A percentile compares a stretch with the other conserved stretches of the same genome.
Evolutionary conservation across 2,113 vertebrate genomes (phyloP).

Genomic region (Colinus virginianus): DNA sequence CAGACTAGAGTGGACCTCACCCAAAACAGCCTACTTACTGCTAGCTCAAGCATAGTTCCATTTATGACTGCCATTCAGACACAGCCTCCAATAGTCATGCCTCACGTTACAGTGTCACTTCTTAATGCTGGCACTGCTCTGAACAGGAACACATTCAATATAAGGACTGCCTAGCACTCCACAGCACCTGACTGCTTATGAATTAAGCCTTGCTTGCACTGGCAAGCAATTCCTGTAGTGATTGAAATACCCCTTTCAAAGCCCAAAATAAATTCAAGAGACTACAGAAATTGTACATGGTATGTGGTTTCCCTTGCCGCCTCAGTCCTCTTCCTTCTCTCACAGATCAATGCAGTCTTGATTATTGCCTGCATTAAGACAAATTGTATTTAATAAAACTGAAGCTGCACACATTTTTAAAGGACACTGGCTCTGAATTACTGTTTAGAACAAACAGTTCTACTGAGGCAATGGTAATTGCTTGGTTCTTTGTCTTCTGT

Average conservation of each 20-base stretch:
- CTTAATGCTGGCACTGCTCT: neutral
- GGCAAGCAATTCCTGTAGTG: neutral
- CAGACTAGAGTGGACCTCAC: neutral
- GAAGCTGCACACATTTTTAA: neutral
- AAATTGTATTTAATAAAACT: neutral
- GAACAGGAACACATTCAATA: neutral
- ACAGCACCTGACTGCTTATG: neutral
- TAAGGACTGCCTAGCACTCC: neutral
- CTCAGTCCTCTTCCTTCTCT: neutral
- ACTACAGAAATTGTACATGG: neutral
- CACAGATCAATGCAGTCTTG: neutral
- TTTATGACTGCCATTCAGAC: neutral
- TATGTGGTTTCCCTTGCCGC: neutral
- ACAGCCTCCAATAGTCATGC: neutral
- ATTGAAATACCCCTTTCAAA: neutral
- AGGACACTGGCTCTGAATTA: slow-evolving; percentile 3
- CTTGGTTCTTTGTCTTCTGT: neutral
- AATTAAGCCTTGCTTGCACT: neutral
- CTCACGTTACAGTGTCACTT: neutral
- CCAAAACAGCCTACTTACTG: neutral
- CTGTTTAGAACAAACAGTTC: neutral
- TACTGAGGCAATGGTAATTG: neutral
- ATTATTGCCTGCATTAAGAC: neutral
- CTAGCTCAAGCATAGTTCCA: neutral
- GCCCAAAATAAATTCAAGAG: neutral